Evolutionary conservation across 2,797 vertebrate species (phyloP).

Genomic region (Pseudomugil tenellus): DNA sequence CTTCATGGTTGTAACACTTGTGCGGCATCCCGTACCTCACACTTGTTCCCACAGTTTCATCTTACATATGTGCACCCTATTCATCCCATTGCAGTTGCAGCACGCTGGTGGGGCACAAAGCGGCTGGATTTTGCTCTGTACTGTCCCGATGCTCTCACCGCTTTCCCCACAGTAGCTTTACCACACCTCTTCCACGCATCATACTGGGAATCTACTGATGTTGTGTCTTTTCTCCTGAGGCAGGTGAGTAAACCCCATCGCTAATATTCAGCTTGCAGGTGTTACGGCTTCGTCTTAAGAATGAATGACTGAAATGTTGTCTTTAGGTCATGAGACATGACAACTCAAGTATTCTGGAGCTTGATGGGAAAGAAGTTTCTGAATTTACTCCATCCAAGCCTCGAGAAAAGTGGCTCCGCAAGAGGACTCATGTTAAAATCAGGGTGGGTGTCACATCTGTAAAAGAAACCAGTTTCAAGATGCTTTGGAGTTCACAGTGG

Average conservation of each 20-base stretch:
- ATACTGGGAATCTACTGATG: conserved; percentile 98
- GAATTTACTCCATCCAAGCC: conserved; percentile 98
- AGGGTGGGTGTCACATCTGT: conserved; percentile 77
- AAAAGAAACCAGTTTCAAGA: neutral
- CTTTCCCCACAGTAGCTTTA: conserved; percentile 96
- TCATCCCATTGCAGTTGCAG: conserved; percentile 71
- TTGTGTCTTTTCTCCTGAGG: conserved; percentile 95
- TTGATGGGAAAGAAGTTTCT: conserved; percentile 96
- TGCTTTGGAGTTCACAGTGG: neutral
- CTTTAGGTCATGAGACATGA: conserved; percentile 96
- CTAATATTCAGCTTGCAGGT: conserved; percentile 5
- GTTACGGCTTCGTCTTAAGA: neutral
- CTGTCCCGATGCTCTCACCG: conserved; percentile 94
- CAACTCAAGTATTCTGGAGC: conserved; percentile 92
- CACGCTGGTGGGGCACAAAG: conserved; percentile 96
- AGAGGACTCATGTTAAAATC: conserved; percentile 97
- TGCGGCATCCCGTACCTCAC: conserved; percentile 22
- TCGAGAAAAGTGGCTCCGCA: conserved; percentile 96
- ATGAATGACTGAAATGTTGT: conserved; percentile 52
- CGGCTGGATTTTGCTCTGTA: conserved; percentile 97
- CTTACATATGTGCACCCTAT: conserved; percentile 40
- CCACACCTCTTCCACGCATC: conserved; percentile 98
- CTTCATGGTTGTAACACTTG: conserved; percentile 39
- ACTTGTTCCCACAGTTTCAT: conserved; percentile 17
- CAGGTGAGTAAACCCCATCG: conserved; percentile 83